These are phyloP conservation scores for Engraulis encrasicolus DNA, from an alignment of 2,113 vertebrate genomes.

Conservation along the genomic window DNA sequence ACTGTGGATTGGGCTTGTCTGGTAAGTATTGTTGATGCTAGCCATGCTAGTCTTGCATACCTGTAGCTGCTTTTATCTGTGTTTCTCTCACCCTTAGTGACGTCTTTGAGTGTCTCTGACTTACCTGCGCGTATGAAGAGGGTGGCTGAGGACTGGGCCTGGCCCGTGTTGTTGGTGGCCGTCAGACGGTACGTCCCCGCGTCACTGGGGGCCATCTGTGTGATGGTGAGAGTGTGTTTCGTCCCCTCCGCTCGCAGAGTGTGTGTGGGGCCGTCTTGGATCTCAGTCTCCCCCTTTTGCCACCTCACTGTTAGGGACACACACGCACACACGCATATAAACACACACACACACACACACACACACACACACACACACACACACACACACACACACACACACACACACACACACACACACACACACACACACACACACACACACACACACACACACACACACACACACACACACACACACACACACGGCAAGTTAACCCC, in stretches of 20 bases:
- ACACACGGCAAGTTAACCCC: too few species aligned
- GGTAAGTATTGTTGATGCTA: too few species aligned
- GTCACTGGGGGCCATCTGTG: conserved; percentile 72
- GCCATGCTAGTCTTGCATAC: too few species aligned
- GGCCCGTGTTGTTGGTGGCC: conserved; percentile 80
- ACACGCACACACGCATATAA: conserved; percentile 8
- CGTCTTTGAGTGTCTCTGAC: too few species aligned
- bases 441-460: conserved; percentile 9
- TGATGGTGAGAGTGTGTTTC: conserved; percentile 81
- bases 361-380: background rate
- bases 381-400: background rate
- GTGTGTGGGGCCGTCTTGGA: conserved; percentile 70
- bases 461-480: conserved; percentile 14
- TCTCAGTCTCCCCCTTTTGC: conserved; percentile 77
- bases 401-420: background rate
- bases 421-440: background rate
- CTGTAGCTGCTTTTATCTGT: too few species aligned
- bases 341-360: background rate
- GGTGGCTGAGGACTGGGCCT: conserved; percentile 77
- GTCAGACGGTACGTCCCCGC: conserved; percentile 81
- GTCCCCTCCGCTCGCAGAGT: conserved; percentile 79
- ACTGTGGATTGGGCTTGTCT: too few species aligned
- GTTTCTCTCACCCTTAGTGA: too few species aligned
- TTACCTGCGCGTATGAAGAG: conserved; percentile 83
- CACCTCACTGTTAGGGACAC: conserved; percentile 79